A percentile compares a stretch with the other conserved stretches of the same genome.
Evolutionary conservation across 2,113 vertebrate genomes (phyloP).

Genomic region (Pleuronectes platessa): DNA sequence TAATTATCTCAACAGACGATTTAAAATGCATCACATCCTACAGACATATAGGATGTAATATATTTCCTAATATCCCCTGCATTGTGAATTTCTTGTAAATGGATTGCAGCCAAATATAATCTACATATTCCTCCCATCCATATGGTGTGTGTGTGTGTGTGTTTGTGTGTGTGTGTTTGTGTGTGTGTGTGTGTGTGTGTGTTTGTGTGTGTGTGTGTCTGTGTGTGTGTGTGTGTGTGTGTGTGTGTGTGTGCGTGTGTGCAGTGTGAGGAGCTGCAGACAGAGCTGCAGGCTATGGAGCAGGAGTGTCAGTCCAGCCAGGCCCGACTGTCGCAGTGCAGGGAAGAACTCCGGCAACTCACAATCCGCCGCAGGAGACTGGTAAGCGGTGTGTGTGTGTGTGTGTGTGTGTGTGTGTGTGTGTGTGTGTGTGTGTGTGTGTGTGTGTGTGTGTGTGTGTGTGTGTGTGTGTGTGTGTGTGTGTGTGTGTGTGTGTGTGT

Average conservation of each 20-base stretch:
- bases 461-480: slow-evolving; percentile 13
- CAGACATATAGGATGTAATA: neutral
- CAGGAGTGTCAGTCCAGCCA: slow-evolving; percentile 87
- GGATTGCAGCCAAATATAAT: too few relatives aligned
- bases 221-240: slow-evolving; percentile 25
- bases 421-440: neutral
- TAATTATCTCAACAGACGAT: too few relatives aligned
- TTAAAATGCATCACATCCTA: neutral
- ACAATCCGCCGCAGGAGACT: slow-evolving; percentile 61
- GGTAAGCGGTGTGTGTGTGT: slow-evolving; percentile 46
- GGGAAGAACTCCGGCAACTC: slow-evolving; percentile 83
- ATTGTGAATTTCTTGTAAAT: neutral
- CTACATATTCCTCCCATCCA: neutral
- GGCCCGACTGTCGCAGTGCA: slow-evolving; percentile 85
- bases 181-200: slow-evolving; percentile 35
- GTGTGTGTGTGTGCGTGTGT: slow-evolving; percentile 37
- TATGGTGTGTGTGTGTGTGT: slow-evolving; percentile 7
- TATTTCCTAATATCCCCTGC: slow-evolving; percentile 4
- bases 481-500: slow-evolving; percentile 17
- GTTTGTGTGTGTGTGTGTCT: neutral
- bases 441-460: neutral
- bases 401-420: slow-evolving; percentile 7
- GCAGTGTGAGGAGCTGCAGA: slow-evolving; percentile 87
- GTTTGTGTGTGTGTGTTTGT: slow-evolving; percentile 30
- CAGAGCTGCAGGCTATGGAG: slow-evolving; percentile 84